Evolutionary conservation across 2,888 invertebrate genomes (phyloP), one percentile per base, ranked within the genome.

Genomic region (Philereme vetulata): DNA sequence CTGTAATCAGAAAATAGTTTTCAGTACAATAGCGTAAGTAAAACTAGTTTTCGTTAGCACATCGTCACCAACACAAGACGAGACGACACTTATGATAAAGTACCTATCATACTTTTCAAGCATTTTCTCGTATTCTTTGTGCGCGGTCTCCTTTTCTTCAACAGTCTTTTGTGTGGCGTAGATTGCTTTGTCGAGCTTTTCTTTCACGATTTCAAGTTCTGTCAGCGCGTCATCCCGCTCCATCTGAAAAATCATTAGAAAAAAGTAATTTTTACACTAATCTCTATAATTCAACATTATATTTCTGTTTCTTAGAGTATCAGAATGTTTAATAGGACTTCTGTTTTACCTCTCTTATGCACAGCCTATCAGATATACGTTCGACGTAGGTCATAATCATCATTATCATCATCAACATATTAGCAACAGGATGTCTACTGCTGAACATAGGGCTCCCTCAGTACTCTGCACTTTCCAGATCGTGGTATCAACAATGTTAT

Each of bases 101-200:
- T 93, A 96, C 96, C 96, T 95, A 91, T 97, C 97, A 87, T 97
- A 97, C 93, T 98, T 97, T 88, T 98, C 98, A 74, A 97, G 93
- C 93, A 98, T 95, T 89, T 97, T 97, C 82, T 98, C 97, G 83
- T 97, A 96, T 90, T 98, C 98, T 89, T 97, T 97, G 92, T 97
- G 96, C 73, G 96, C 95, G 54, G 94, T 95, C 74, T 98, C 98
- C 74, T 97, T 96, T 77, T 98, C 98, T 78, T 98, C 98, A 69
- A 96, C 93, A 33, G 96, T 94, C 86, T 97, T 97, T 81, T 96
- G 96, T 66, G 96, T 93, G 35, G 96, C 94, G 74, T 96, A 95
- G 65, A 97, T 94, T 36, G 96, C 94, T 84, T 98, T 98, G 70
- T 98, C 98, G 62, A 97, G 89, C 89, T 98, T 98, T 63, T 98